Base-by-base conservation (phyloP, 2,797 vertebrate species). In the Sebastes melanostomus region DNA sequence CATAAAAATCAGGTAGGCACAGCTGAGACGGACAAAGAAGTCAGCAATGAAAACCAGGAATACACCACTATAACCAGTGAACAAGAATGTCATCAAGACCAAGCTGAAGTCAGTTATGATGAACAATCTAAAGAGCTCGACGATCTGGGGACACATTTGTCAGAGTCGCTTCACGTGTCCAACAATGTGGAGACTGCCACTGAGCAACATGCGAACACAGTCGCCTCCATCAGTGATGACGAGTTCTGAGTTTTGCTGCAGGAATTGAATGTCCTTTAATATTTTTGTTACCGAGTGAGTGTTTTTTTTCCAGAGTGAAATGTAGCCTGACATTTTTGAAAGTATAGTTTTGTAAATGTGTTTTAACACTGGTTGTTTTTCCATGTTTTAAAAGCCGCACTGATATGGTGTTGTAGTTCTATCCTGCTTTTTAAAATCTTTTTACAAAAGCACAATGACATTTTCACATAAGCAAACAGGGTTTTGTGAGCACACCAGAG, bases 131-230 rank as follows among this genome's bases (percentile, higher is more conserved):
- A 78, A 80, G 93, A 94, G 63, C 50, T 97, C 10, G 93, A 95
- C 54, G 94, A 96, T 8, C 92, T 98, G 54, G 92, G 90, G 59
- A 92, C 81, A 82, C 81, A 38, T 82, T 92, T 97, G 77, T 93
- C 92, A 32, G 91, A 94, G 22, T 74, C 85, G 1, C 79, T 96
- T 82, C 91, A 82, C 2, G 56, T 96, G 50, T 95, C 94, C 7
- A 77, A 60, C 70, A 81, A 69, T 1, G 20, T 22, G 56, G 88
- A 85, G 42, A 24, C 76, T 58, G n/a, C 34, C 14, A 25, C 62
- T 11, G 89, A 94, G 67, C 83, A 80, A 42, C 73, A 59, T 30
- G 63, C 62, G 32, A 80, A 88, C 42, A 61, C 69, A 60, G 69
- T 16, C 24, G 54, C 66, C 9, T 86, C 84, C 62, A 58, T 70